Base-by-base conservation (phyloP, 2,797 vertebrate genomes). In the Chromis chromis region DNA sequence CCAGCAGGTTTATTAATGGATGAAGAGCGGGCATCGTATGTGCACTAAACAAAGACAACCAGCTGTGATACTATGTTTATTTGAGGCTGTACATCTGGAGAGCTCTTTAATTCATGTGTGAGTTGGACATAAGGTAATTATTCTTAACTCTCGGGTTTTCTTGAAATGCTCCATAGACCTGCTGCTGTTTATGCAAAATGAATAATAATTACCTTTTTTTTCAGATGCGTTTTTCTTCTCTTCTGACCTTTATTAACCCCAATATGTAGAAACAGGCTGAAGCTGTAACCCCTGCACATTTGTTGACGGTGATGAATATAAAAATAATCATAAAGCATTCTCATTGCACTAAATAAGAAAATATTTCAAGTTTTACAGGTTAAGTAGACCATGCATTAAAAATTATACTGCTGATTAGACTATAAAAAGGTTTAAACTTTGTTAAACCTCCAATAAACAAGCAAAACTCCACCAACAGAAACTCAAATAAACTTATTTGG, bases 1-100 rank as follows among this genome's bases (percentile, higher is more conserved):
- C 52, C 73, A 61, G 81, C 58, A 72, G 75, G 59, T 57, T 84
- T 79, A 85, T 82, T 70, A 74, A 85, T 81, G 69, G 61, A 69
- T 40, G 21, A 64, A 69, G 49, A 61, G 39, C 12, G 5, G 22
- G 46, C 39, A 58, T 58, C 42, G 25, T 44, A 36, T 65, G 13
- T 56, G 44, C 25, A 54, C 54, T 64, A 61, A 78, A 70, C 46
- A 81, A 70, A 78, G 57, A 70, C 31, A 66, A 70, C 11, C 74
- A 77, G 76, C 72, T 82, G 70, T 59, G 70, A 68, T 55, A 54
- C 60, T 52, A 58, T 77, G 65, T 78, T 74, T 55, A 80, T 76
- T 60, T 73, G 65, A 63, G 65, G 40, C 36, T 39, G 10, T 25
- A 53, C 65, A 70, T 68, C 61, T 65, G 33, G 48, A 84, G 52